Base-by-base conservation (phyloP, 2,113 vertebrate genomes). In the Felis catus region DNA sequence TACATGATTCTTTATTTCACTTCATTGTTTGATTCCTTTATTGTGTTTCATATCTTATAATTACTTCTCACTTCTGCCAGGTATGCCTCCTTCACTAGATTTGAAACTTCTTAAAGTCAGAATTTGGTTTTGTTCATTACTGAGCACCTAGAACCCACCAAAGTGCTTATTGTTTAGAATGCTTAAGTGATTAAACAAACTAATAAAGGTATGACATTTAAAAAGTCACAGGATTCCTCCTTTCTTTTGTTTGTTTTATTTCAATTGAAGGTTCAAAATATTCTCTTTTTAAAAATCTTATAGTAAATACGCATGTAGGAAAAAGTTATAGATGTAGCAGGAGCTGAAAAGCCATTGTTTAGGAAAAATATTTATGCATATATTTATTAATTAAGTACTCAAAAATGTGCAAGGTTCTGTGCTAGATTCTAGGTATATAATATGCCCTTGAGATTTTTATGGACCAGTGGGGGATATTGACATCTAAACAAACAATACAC, bases 1-100 rank as follows among this genome's bases (percentile, higher is more conserved):
- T 2, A 29, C 2, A 53, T 55, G 68, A 95, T 45, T 96, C 33
- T 88, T 65, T 63, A 76, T 88, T 84, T 76, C 31, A 84, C 27
- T 61, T 78, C 45, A 51, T 25, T 41, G 4, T 58, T 71, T 74
- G 36, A 65, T 63, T 18, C 41, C 13, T 88, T 88, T 81, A 39
- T 14, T 68, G 1, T 88, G 18, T 4, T 55, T 23, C 8, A 58
- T 2, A 41, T 36, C 79, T 84, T 61, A 36, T 39, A 63, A 58
- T 76, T 63, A 33, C 5, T 74, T 8, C 41, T 86, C 7, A 61
- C 4, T 48, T 86, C 33, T 45, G 31, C 83, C 10, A 55, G 3
- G 2, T 66, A 1, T 83, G 19, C 4, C 27, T 76, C 0, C 2
- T 2, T 7, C 7, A 65, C 16, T 70, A 45, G 25, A 66, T 39